Conservation (phyloP, 2,113 vertebrate species). For the Sphyrna mokarran region DNA sequence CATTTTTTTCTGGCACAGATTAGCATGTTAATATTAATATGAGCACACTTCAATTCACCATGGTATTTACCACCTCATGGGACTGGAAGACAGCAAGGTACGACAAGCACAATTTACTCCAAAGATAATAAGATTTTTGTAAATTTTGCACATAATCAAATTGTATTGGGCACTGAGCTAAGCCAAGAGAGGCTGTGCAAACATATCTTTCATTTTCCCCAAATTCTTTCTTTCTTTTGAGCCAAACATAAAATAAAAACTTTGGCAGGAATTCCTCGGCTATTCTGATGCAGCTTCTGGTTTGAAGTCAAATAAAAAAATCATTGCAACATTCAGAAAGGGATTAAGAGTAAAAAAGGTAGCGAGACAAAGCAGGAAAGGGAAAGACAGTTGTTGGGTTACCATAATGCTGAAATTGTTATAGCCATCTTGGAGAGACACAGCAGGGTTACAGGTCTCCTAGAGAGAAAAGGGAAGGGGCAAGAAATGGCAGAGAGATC, state of each 20-base stretch:
- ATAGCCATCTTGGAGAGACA: conserved; percentile 54
- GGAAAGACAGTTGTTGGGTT: conserved; percentile 44
- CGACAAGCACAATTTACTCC: neutral
- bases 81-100: neutral
- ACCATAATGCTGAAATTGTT: conserved; percentile 51
- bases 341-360: neutral
- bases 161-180: neutral
- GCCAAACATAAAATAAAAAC: neutral
- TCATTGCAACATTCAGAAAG: neutral
- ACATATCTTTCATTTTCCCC: neutral
- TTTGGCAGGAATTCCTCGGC: neutral
- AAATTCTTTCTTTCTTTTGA: neutral
- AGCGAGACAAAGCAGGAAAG: conserved; percentile 39
- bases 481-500: conserved; percentile 51
- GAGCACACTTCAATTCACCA: neutral
- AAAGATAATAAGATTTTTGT: neutral
- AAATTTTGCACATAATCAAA: neutral
- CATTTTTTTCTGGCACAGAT: neutral
- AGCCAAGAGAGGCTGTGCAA: neutral
- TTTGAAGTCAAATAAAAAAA: conserved; percentile 4
- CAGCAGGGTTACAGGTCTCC: conserved; percentile 52
- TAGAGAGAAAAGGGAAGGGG: conserved; percentile 48
- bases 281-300: neutral
- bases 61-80: neutral
- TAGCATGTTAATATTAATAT: neutral